Conservation (phyloP, 2,888 invertebrate genomes). For the Apotomis turbidana region DNA sequence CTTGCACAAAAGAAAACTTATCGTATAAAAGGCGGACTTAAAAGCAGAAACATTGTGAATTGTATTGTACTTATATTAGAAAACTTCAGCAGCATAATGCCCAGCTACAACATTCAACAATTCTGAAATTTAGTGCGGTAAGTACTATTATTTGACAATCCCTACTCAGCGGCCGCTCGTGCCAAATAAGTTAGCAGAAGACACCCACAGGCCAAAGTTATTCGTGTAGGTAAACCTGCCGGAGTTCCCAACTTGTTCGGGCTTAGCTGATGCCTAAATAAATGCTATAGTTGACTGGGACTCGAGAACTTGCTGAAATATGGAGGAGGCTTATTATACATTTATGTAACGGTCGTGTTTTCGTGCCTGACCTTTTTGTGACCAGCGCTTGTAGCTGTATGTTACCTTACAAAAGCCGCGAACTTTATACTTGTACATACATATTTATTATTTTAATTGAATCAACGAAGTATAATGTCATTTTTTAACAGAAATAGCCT, state of each 20-base stretch:
- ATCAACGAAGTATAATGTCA: not conserved
- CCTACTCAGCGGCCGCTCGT: conserved; percentile 4
- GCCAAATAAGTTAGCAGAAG: conserved; percentile 22
- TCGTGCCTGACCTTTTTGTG: conserved; percentile 18
- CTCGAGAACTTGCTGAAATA: conserved; percentile 30
- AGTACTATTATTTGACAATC: conserved; percentile 23
- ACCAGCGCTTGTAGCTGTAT: not conserved
- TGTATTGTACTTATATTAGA: not conserved
- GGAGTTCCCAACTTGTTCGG: conserved; percentile 29
- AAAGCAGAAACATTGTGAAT: not conserved
- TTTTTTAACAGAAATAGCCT: not conserved
- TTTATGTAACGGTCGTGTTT: conserved; percentile 23
- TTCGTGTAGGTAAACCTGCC: conserved; percentile 26
- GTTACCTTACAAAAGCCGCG: not conserved
- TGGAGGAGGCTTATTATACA: conserved; percentile 30
- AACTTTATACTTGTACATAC: not conserved
- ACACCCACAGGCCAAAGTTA: conserved; percentile 34
- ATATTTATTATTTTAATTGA: not conserved
- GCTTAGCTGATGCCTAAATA: conserved; percentile 35
- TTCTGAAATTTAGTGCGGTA: not conserved
- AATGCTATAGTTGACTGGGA: conserved; percentile 30
- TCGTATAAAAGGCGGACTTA: too few species aligned
- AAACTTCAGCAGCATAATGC: too few species aligned
- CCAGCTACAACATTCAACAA: not conserved
- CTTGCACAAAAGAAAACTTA: too few species aligned